Base-by-base conservation (phyloP, 1,140 invertebrate species). In the Pseudomyrmex dendroicus region DNA sequence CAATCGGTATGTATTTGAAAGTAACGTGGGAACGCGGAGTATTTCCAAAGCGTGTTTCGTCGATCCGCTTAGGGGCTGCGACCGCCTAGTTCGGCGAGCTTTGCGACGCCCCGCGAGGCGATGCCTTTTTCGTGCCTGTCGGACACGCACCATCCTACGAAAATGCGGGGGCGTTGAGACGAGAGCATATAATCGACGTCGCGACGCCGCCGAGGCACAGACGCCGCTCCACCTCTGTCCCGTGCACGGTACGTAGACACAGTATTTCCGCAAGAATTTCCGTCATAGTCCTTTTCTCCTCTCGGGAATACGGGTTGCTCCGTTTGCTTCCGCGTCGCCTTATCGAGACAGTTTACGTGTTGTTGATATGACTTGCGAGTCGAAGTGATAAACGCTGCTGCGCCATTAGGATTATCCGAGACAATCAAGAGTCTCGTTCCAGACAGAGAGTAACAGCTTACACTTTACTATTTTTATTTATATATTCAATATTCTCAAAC, bases 71-170 rank as follows among this genome's bases (percentile, higher is more conserved):
- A 89, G 88, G 87, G 84, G 84, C 74, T 84, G 86, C 78, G 84
- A 73, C 88, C 87, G 82, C 86, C 88, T 88, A 93, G 92, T 94
- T 94, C 87, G 91, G 93, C 90, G 90, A 92, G 92, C 93, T 85
- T 94, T 93, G 92, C 91, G 91, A 92, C 89, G 93, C 89, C 84
- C 90, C 91, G 89, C 89, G 91, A 93, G 87, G 91, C 94, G 91
- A 92, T 77, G 92, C 94, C 94, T 94, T 94, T 94, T 94, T 94
- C 94, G 94, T 94, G 93, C 94, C 92, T 94, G 92, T 93, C 90
- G 92, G 67, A 91, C 85, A 91, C 89, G 89, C 88, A 87, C 91
- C 91, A 91, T 92, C 91, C 89, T 90, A 91, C 90, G 91, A 91
- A 91, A 92, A 92, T 91, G 94, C 92, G 94, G 93, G 94, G 94